Conservation (phyloP, 2,888 invertebrate genomes). For the Brachyptera risi region DNA sequence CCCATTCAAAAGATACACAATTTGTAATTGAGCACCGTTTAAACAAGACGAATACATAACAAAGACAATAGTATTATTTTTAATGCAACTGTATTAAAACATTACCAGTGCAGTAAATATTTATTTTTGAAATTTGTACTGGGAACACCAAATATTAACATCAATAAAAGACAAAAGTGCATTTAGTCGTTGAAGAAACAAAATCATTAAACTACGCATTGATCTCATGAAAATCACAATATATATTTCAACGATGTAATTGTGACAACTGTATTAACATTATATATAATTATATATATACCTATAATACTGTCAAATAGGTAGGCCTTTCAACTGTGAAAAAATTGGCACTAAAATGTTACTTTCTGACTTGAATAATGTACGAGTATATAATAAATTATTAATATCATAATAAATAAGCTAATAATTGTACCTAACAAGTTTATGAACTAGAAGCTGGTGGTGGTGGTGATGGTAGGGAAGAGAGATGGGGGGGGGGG, state of each 20-base stretch:
- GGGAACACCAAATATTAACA: not conserved
- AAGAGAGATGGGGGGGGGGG: too few species aligned
- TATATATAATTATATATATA: not conserved
- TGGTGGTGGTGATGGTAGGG: too few species aligned
- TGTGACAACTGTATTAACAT: not conserved
- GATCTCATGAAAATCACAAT: not conserved
- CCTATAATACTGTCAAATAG: not conserved
- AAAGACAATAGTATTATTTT: not conserved
- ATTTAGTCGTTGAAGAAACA: not conserved
- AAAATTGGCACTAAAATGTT: not conserved
- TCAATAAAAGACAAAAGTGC: not conserved
- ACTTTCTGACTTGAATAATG: not conserved
- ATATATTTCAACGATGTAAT: not conserved
- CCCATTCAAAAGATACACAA: slow-evolving; percentile 12
- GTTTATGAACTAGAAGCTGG: too few species aligned
- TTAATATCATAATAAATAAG: too few species aligned
- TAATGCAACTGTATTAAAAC: slow-evolving; percentile 31
- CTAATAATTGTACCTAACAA: too few species aligned
- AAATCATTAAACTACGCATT: too few species aligned
- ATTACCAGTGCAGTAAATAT: slow-evolving; percentile 28
- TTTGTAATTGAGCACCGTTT: slow-evolving; percentile 28
- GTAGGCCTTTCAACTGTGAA: not conserved
- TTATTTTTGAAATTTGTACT: slow-evolving; percentile 9
- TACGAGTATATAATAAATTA: too few species aligned
- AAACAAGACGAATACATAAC: not conserved